These are phyloP conservation scores for Hypanus sabinus DNA, from an alignment of 2,113 vertebrate species.

Conservation along the genomic window DNA sequence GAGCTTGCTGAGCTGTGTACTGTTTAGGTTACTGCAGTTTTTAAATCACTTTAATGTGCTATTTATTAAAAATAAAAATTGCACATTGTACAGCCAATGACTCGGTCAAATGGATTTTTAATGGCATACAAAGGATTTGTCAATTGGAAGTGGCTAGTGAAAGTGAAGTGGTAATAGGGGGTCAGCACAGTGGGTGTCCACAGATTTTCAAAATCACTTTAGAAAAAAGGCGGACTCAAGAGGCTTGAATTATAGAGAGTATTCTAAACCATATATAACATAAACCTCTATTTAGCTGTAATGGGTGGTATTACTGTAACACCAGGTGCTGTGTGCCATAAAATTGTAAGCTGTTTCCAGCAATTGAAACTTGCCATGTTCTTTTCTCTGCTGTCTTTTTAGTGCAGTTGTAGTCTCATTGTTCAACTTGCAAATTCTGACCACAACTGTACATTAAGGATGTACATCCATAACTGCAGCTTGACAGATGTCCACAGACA, in stretches of 20 bases:
- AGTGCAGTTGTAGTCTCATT: no score
- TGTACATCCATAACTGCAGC: no score
- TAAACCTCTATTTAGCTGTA: constrained; percentile 13
- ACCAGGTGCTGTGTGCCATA: background rate
- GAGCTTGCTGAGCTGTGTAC: background rate
- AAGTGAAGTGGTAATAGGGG: background rate
- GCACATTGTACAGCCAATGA: background rate
- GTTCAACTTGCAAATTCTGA: background rate
- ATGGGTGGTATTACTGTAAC: constrained; percentile 31
- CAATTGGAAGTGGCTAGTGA: background rate
- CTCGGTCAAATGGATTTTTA: background rate
- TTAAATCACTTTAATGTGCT: background rate
- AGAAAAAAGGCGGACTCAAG: background rate
- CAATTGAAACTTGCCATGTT: background rate
- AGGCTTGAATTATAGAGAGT: constrained; percentile 9
- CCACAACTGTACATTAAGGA: background rate
- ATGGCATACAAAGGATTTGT: constrained; percentile 7
- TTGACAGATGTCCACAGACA: no score
- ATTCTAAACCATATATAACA: constrained; percentile 15
- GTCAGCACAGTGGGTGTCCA: constrained; percentile 15
- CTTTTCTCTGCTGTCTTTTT: background rate
- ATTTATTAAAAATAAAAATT: constrained; percentile 21
- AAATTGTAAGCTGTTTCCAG: background rate
- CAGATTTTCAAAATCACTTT: constrained; percentile 16
- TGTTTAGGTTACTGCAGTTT: background rate